Evolutionary conservation across 1,140 invertebrate genomes (phyloP), one percentile per base, ranked within the genome.

Genomic region (Bombus picipes): DNA sequence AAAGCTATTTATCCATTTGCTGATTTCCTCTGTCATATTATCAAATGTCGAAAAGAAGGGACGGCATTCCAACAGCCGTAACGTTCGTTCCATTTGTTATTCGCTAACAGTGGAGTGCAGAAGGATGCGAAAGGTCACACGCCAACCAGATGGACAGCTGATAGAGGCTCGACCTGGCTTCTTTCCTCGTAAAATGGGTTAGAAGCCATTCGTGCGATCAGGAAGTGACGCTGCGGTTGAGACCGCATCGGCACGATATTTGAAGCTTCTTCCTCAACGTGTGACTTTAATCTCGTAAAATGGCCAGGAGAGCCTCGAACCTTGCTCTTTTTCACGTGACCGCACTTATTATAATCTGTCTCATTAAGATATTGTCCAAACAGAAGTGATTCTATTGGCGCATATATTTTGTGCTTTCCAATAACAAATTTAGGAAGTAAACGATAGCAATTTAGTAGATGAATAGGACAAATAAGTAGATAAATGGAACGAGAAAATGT

Each of bases 71-170:
- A 82, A 80, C 73, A 73, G 57, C 43, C 62, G 62, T 59, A 81
- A 77, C 18, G 77, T 43, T 75, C 72, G 59, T 72, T 79, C 76
- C 85, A 88, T 73, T 82, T 77, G 81, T 87, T 87, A 85, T 68
- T 89, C 71, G 76, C 41, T 25, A 43, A 28, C 39, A 39, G 62
- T 39, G 28, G 47, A 53, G 57, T 81, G 81, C 71, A 71, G 70
- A 87, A 80, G 89, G 87, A 92, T 91, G 83, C 86, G 79, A 92
- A 92, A 92, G 91, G 91, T 92, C 91, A 92, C 86, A 92, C 91
- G 91, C 91, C 88, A 92, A 91, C 84, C 65, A 89, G 91, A 92
- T 92, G 89, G 91, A 92, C 91, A 91, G 89, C 89, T 89, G 91
- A 92, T 92, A 92, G 89, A 86, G 81, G 65, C 79, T 57, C 85